Base-by-base conservation (phyloP, 2,113 vertebrate species). In the Aphyosemion australe region DNA sequence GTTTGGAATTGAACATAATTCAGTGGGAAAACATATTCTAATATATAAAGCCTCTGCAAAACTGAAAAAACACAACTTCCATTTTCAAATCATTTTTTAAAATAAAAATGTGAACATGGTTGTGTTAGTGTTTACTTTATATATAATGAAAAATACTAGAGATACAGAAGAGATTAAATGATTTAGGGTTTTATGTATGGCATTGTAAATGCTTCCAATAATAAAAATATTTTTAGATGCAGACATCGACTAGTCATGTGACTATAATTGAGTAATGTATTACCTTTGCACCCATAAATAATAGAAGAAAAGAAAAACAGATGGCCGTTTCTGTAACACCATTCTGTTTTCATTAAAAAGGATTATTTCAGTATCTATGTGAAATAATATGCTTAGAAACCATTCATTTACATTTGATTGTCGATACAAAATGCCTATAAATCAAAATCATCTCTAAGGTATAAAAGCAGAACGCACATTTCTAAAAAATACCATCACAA, bases 341-440 rank as follows among this genome's bases (percentile, higher is more conserved):
- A 74, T 85, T 55, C 51, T 14, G 69, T 81, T 78, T 82, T 67
- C 69, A 63, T 84, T 85, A 86, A 81, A 89, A 87, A 89, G 50
- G 71, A 82, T 81, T 71, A 80, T 87, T 88, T 87, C 59, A 80
- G 79, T 69, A 72, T 80, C 69, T 81, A 82, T 58, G 78, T 83
- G 83, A 84, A 88, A 79, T 84, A 76, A 86, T 82, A 78, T 72
- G 78, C 84, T 90, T 91, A 92, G 78, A 91, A 92, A 92, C 82
- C 78, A 84, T 83, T 88, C 18, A 84, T 91, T 90, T 92, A 90
- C 91, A 92, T 84, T 84, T 92, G 90, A 92, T 92, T 92, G 90
- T 92, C 91, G 79, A 88, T 92, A 92, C 80, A 92, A 92, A 92
- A 92, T 89, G 83, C 80, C 88, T 90, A 90, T 82, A 90, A 90